Conservation (phyloP, 1,140 invertebrate genomes). For the Zaprionus inermis region DNA sequence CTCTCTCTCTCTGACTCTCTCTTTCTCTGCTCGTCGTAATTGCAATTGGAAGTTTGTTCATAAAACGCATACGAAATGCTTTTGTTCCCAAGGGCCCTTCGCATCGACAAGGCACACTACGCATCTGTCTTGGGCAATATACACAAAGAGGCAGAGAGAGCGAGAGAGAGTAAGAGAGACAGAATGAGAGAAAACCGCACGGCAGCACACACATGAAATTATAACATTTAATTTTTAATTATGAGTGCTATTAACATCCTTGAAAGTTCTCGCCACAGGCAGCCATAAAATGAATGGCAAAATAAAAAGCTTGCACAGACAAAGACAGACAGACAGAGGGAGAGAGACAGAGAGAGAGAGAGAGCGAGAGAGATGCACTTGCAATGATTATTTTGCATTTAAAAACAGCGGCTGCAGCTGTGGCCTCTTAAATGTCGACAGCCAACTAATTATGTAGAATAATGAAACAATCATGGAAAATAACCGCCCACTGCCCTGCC, state of each 20-base stretch:
- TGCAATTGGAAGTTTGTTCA: slow-evolving; percentile 57
- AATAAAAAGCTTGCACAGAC: slow-evolving; percentile 53
- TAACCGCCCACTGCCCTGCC: not conserved
- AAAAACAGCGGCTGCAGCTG: slow-evolving; percentile 34
- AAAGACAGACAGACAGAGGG: not conserved
- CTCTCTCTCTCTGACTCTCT: not conserved
- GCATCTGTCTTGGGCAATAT: slow-evolving; percentile 3
- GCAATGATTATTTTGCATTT: slow-evolving; percentile 74
- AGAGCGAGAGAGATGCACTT: not conserved
- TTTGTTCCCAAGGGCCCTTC: slow-evolving; percentile 5
- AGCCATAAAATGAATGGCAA: slow-evolving; percentile 53
- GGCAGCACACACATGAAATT: slow-evolving; percentile 72
- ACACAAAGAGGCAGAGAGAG: not conserved
- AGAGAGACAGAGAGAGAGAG: slow-evolving; percentile 19
- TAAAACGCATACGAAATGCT: slow-evolving; percentile 27
- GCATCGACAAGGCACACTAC: slow-evolving; percentile 1
- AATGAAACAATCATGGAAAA: slow-evolving; percentile 36
- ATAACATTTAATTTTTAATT: slow-evolving; percentile 79
- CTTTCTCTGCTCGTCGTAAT: slow-evolving; percentile 23
- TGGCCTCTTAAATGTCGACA: slow-evolving; percentile 38
- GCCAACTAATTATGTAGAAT: slow-evolving; percentile 58
- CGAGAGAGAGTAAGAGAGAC: not conserved
- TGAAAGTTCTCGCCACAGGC: slow-evolving; percentile 69
- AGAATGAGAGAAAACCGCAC: slow-evolving; percentile 42
- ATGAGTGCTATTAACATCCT: slow-evolving; percentile 77